These are phyloP conservation scores for Neopelma chrysocephalum DNA, from an alignment of 2,797 vertebrate species.

Conservation along the genomic window DNA sequence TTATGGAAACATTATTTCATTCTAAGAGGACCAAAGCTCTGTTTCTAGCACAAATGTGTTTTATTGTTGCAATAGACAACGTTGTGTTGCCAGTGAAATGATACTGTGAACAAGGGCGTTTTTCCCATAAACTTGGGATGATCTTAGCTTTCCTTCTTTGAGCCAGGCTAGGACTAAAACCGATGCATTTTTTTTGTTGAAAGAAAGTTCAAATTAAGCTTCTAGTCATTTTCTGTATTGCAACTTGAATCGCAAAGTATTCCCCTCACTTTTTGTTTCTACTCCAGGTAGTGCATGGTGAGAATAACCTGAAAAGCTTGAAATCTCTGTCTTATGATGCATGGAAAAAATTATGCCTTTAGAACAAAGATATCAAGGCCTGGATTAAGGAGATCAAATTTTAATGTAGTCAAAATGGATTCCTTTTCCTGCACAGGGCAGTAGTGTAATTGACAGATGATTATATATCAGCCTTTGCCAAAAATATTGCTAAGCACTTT, in stretches of 20 bases:
- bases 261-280: neutral
- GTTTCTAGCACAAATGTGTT: neutral
- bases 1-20: neutral
- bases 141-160: neutral
- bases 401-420: conserved; percentile 60
- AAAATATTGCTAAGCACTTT: conserved; percentile 58
- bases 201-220: neutral
- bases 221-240: neutral
- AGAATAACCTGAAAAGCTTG: conserved; percentile 22
- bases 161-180: neutral
- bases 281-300: neutral
- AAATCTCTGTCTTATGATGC: neutral
- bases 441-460: conserved; percentile 70
- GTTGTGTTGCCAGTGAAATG: neutral
- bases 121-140: neutral
- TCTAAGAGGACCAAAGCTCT: neutral
- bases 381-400: conserved; percentile 61
- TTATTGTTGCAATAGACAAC: neutral
- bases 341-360: conserved; percentile 12
- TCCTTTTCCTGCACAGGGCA: conserved; percentile 46
- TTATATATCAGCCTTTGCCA: conserved; percentile 64
- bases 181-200: neutral
- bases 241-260: neutral
- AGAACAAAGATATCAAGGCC: conserved; percentile 48
- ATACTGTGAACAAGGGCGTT: neutral